Evolutionary conservation across 1,140 invertebrate species (phyloP).

Genomic region (Pseudomyrmex cubaensis): DNA sequence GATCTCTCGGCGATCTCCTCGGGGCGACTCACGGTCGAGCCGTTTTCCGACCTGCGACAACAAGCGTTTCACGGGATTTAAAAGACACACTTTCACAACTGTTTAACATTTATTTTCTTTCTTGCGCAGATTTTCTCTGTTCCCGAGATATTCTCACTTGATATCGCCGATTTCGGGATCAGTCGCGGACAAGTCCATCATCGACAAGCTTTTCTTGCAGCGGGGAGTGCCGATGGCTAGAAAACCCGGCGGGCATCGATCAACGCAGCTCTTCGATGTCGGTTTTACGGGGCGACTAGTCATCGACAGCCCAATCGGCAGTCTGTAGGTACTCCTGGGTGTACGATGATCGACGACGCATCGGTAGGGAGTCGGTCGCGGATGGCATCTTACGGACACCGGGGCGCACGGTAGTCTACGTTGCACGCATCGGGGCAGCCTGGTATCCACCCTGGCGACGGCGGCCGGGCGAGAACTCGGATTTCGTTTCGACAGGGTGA

Average conservation of each 20-base stretch:
- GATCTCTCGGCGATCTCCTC: constrained; percentile 49
- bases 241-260: constrained; percentile 36
- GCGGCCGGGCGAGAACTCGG: constrained; percentile 15
- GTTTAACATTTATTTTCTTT: too few species aligned
- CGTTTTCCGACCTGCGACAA: constrained; percentile 68
- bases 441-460: constrained; percentile 51
- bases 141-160: constrained; percentile 63
- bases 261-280: constrained; percentile 57
- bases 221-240: constrained; percentile 39
- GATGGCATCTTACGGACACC: constrained; percentile 69
- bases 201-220: constrained; percentile 79
- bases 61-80: too few species aligned
- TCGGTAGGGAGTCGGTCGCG: constrained; percentile 56
- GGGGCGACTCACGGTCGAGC: constrained; percentile 41
- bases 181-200: constrained; percentile 73
- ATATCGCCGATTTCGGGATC: constrained; percentile 63
- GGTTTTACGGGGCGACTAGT: neutral
- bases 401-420: constrained; percentile 65
- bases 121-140: too few species aligned
- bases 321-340: constrained; percentile 64
- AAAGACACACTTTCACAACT: too few species aligned
- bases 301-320: constrained; percentile 35
- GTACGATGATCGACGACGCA: constrained; percentile 65
- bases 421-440: constrained; percentile 66
- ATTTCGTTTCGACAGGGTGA: constrained; percentile 61